Evolutionary conservation across 2,888 invertebrate genomes (phyloP), one percentile per base, ranked within the genome.

Genomic region (Calephelis perditalis): DNA sequence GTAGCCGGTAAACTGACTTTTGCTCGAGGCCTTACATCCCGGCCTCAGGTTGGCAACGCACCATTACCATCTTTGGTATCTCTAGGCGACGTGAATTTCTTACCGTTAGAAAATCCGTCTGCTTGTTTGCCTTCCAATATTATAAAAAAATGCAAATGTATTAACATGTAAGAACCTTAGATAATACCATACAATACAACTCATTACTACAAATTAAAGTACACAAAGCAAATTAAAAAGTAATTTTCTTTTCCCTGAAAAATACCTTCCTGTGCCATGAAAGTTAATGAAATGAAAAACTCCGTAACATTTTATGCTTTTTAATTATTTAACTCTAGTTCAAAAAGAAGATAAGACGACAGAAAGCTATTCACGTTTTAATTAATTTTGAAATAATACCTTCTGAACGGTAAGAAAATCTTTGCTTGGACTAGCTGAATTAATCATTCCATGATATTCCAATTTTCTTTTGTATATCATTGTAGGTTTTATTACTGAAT

Each of bases 301-400:
- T 26, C 49, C 26, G 52, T 35, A 52, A 35, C 52, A 35, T 49
- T 49, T 49, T 49, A 49, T 49, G 26, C 49, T 49, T 49, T 49
- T 49, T 49, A 15, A 49, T 49, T 49, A 49, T 49, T 49, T 49
- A 49, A 49, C 49, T 49, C 49, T 15, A n/a, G 49, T 49, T 49
- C 6, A 26, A 49, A 49, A 49, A 49, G 49, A 49, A 49, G 49
- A 49, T 49, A 26, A 65, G 63, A 63, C 44, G 63, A 66, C 63
- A 62, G 60, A 60, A 49, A 58, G 58, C 58, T 62, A 62, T 65
- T 66, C 63, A 63, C 65, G 63, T 65, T 66, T 65, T 66, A 66
- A 66, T 66, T 66, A 66, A 63, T 66, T 66, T 66, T 62, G 58
- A 65, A 64, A 64, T 62, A 63, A 65, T 49, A 49, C 49, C 49